Percentiles rank a stretch among this genome's conserved stretches.
phyloP scores from a whole-genome alignment of 53 echinoderm and acorn worm genomes.

The Henricia sp. region DNA sequence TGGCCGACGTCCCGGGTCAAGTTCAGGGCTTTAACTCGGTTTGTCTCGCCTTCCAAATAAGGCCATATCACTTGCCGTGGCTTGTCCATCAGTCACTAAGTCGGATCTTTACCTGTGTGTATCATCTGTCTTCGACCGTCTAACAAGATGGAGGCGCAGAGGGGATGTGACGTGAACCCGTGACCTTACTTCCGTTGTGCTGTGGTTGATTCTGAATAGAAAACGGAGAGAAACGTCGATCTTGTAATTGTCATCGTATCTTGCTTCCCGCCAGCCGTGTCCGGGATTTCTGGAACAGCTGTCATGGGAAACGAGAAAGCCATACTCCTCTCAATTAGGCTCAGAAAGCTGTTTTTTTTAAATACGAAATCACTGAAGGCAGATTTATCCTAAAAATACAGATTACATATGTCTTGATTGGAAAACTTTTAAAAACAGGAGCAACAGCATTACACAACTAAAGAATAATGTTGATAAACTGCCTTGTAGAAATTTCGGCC shows the following conservation, averaged over 20 bases:
- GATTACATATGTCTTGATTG: too few relatives aligned
- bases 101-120: background rate
- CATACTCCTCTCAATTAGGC: background rate
- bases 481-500: too few relatives aligned
- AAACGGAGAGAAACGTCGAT: background rate
- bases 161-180: conserved; percentile 15
- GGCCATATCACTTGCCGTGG: conserved; percentile 1
- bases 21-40: background rate
- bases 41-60: conserved; percentile 24
- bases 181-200: conserved; percentile 34
- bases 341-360: background rate
- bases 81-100: background rate
- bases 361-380: background rate
- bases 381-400: background rate
- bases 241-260: background rate
- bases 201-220: background rate
- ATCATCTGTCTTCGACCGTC: conserved; percentile 43
- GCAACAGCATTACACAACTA: too few relatives aligned
- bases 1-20: background rate
- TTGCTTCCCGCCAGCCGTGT: conserved; percentile 28
- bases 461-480: too few relatives aligned
- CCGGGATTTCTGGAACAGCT: conserved; percentile 38
- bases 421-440: too few relatives aligned
- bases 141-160: background rate
- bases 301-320: conserved; percentile 22